Evolutionary conservation across 2,888 invertebrate genomes (phyloP).

Genomic region (Rhaphigaster nebulosa): DNA sequence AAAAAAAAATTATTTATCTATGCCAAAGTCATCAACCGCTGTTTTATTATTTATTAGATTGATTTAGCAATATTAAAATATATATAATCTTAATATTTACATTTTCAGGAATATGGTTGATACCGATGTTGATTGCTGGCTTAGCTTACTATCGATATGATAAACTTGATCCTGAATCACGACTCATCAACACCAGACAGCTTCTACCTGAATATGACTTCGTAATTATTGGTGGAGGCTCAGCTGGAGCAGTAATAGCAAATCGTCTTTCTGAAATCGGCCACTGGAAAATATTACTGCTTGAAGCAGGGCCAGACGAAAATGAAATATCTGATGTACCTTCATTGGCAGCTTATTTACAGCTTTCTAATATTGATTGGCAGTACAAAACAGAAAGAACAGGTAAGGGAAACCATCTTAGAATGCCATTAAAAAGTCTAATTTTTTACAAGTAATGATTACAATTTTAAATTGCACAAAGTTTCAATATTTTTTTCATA

Average conservation of each 20-base stretch:
- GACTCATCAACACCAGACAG: slow-evolving; percentile 78
- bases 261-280: slow-evolving; percentile 81
- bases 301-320: slow-evolving; percentile 90
- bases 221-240: slow-evolving; percentile 87
- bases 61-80: neutral
- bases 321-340: slow-evolving; percentile 91
- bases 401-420: slow-evolving; percentile 67
- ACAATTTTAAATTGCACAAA: neutral
- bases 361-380: slow-evolving; percentile 89
- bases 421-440: neutral
- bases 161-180: slow-evolving; percentile 84
- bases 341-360: slow-evolving; percentile 87
- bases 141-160: slow-evolving; percentile 86
- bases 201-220: slow-evolving; percentile 85
- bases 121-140: slow-evolving; percentile 86
- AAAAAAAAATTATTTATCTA: neutral
- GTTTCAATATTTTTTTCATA: neutral
- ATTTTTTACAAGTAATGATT: neutral
- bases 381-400: slow-evolving; percentile 90
- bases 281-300: slow-evolving; percentile 81
- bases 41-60: neutral
- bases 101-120: slow-evolving; percentile 79
- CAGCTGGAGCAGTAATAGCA: slow-evolving; percentile 91
- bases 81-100: neutral
- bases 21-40: neutral